Conservation (phyloP, 2,113 vertebrate species). For the Picathartes gymnocephalus region DNA sequence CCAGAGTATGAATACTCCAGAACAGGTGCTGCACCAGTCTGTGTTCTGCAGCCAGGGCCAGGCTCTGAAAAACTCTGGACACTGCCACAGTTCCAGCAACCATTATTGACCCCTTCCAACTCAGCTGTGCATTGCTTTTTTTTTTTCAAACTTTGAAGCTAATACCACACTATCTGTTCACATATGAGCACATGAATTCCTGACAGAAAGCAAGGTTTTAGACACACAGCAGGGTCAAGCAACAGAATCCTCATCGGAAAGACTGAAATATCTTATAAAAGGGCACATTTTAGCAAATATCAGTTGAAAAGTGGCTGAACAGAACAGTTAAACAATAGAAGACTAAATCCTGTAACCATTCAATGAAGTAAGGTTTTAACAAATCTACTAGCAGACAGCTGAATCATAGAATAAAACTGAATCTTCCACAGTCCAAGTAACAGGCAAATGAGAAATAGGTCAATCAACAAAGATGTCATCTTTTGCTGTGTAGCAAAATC, state of each 20-base stretch:
- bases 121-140: neutral
- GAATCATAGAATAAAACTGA: neutral
- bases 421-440: neutral
- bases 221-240: neutral
- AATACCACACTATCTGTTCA: neutral
- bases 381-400: neutral
- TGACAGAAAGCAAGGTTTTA: neutral
- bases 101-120: neutral
- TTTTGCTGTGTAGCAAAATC: neutral
- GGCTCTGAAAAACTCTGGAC: neutral
- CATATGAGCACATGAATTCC: neutral
- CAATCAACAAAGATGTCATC: neutral
- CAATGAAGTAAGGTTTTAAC: neutral
- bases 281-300: neutral
- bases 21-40: accelerated
- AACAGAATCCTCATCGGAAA: neutral
- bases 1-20: neutral
- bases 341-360: neutral
- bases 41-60: neutral
- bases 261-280: neutral
- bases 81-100: neutral
- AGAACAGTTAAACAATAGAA: neutral
- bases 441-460: neutral
- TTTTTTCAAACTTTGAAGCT: neutral
- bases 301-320: neutral